Evolutionary conservation across 2,797 vertebrate genomes (phyloP), one percentile per base, ranked within the genome.

Genomic region (Typhlichthys subterraneus): DNA sequence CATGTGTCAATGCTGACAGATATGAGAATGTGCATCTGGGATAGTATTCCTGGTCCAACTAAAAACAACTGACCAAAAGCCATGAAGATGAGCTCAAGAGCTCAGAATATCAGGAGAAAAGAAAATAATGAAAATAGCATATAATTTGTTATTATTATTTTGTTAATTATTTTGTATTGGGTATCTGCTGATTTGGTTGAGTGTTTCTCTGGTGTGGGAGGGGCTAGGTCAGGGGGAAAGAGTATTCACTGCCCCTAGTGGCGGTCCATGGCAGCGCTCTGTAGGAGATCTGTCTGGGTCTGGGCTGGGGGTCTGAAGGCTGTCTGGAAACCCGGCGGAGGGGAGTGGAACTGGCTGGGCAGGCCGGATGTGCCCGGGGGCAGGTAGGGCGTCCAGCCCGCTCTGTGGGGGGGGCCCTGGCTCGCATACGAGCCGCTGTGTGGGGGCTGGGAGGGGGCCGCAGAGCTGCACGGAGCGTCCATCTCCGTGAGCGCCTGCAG

Each of bases 401-500:
- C 93, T 96, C 95, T 96, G 94, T 95, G 94, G 74, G 94, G 90
- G 76, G 94, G 92, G 83, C 94, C 92, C 89, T 95, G 94, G 86
- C 90, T 82, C 60, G 54, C 74, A 63, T 94, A 95, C 73, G 93
- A 92, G 85, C 90, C 88, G 78, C 88, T 94, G 84, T 94, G 92
- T 80, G 79, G 76, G 56, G 54, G 53, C 61, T 89, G 89, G 13
- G 91, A 87, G 64, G 93, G 91, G 74, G 92, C 89, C 1, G 92
- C 83, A 76, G 93, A 85, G 63, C 92, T 86, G 11, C 78, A 33
- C 77, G 95, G 94, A 85, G 92, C 90, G 60, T 97, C 96, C 94
- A 96, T 92, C 85, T 97, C 96, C 94, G 96, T 96, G 80, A 97
- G 95, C 68, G 94, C 85, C 89, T 97, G 96, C 70, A 97, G 91